These are phyloP conservation scores for Epizoanthus illoricatus DNA, from an alignment of 92 coral and sea anemone genomes.

Conservation along the genomic window DNA sequence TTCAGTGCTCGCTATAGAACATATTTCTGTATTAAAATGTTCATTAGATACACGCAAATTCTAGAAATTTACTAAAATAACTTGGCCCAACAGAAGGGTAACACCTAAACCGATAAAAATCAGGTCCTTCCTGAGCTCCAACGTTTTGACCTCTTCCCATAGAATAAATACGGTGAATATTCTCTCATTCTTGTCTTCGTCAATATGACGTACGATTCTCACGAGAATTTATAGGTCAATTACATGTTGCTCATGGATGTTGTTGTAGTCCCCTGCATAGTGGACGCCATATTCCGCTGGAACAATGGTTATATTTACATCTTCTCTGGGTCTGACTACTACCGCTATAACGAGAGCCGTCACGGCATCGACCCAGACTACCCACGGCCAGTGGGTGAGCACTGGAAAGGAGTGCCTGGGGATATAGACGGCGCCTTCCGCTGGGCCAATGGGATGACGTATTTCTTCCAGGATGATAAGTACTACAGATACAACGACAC, in stretches of 20 bases:
- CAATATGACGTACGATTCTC: no score
- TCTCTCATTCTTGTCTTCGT: no score
- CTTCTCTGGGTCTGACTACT: constrained; percentile 80
- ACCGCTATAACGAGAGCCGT: constrained; percentile 75
- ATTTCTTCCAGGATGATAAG: constrained; percentile 80
- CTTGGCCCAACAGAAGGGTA: no score
- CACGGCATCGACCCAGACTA: constrained; percentile 81
- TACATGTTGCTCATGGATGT: neutral
- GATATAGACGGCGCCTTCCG: constrained; percentile 82
- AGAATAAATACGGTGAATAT: no score
- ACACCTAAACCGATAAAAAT: no score
- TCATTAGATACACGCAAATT: no score
- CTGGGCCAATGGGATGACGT: constrained; percentile 83
- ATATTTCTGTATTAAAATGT: no score
- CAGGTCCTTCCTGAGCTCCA: no score
- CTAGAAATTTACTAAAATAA: no score
- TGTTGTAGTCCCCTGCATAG: constrained; percentile 67
- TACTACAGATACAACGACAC: constrained; percentile 86
- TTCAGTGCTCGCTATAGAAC: no score
- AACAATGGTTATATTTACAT: constrained; percentile 74
- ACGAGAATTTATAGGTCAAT: neutral
- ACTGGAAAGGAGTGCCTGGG: constrained; percentile 86
- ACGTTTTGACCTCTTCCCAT: no score
- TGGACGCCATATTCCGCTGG: constrained; percentile 89
- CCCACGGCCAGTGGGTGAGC: constrained; percentile 73